Conservation (phyloP, 2,797 vertebrate genomes). For the Austrolebias charrua region DNA sequence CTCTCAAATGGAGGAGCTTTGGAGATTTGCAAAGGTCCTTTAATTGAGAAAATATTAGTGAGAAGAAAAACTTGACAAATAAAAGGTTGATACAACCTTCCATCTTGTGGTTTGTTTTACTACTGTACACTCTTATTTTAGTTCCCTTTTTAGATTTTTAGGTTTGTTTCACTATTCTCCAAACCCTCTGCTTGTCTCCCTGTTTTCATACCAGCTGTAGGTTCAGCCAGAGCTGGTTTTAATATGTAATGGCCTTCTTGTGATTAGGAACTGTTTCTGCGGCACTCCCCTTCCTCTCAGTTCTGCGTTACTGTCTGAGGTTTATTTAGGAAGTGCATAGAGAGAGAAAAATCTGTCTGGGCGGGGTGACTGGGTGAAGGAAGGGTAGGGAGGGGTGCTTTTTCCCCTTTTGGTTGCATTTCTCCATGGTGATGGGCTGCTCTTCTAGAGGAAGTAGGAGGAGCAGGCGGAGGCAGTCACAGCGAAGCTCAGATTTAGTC, state of each 20-base stretch:
- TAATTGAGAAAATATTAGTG: slow-evolving; percentile 11
- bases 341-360: slow-evolving; percentile 71
- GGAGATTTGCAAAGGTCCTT: slow-evolving; percentile 50
- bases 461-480: slow-evolving; percentile 62
- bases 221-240: slow-evolving; percentile 65
- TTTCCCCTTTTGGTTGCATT: slow-evolving; percentile 66
- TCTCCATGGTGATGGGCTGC: slow-evolving; percentile 65
- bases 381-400: slow-evolving; percentile 20
- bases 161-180: slow-evolving; percentile 3
- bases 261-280: slow-evolving; percentile 67
- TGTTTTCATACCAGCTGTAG: slow-evolving; percentile 52
- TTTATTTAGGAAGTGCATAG: slow-evolving; percentile 82
- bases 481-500: slow-evolving; percentile 72
- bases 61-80: slow-evolving; percentile 3
- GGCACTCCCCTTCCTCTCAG: slow-evolving; percentile 69
- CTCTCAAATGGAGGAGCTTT: slow-evolving; percentile 57
- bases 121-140: not conserved
- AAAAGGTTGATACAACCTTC: slow-evolving; percentile 9
- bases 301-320: slow-evolving; percentile 62
- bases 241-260: slow-evolving; percentile 60
- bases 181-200: slow-evolving; percentile 28
- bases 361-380: slow-evolving; percentile 66
- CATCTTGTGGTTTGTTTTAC: slow-evolving; percentile 19
- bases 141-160: not conserved
- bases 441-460: slow-evolving; percentile 76